Evolutionary conservation across 1,140 invertebrate species (phyloP), one percentile per base, ranked within the genome.

Genomic region (Oryzaephilus surinamensis): DNA sequence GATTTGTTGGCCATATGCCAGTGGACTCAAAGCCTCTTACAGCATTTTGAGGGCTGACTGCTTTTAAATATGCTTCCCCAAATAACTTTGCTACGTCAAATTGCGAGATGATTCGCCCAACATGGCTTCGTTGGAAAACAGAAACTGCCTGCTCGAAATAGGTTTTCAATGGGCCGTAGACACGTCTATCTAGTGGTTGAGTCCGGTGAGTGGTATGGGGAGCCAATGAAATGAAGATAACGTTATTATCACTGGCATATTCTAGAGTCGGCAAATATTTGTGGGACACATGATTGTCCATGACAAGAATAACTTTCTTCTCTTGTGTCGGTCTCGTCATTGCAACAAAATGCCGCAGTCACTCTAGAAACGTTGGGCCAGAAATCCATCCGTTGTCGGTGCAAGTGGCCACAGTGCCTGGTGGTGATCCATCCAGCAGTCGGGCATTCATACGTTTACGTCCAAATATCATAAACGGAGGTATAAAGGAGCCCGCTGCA

Each of bases 401-500:
- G 23, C 12, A 29, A 8, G 13, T 21, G 2, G 10, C 13, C 16
- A 35, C 39, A 15, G 41, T 44, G 2, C 32, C 27, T 7, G 33
- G 33, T 8, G 43, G 42, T 29, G 26, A 6, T 12, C 32, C 46
- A 41, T 26, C 32, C 48, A 52, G 50, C 34, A 60, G 40, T 17
- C 48, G 32, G 26, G 46, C 43, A 24, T 43, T 50, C 38, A 51
- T 41, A 32, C 46, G 46, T 52, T 57, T 57, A 12, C 54, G 26
- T 59, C 55, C 43, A 63, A 69, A 24, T 67, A 38, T 29, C 3
- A 38, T 15, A 21, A 21, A 21, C 10, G 19, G 19, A 6, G 19
- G 19, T 12, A 70, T 47, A 18, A 46, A 59, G 34, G 48, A 55
- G 14, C 67, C 65, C 7, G 41, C 38, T 23, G 63, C 64, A 54